Conservation (phyloP, 2,888 invertebrate genomes). For the Eupithecia centaureata region DNA sequence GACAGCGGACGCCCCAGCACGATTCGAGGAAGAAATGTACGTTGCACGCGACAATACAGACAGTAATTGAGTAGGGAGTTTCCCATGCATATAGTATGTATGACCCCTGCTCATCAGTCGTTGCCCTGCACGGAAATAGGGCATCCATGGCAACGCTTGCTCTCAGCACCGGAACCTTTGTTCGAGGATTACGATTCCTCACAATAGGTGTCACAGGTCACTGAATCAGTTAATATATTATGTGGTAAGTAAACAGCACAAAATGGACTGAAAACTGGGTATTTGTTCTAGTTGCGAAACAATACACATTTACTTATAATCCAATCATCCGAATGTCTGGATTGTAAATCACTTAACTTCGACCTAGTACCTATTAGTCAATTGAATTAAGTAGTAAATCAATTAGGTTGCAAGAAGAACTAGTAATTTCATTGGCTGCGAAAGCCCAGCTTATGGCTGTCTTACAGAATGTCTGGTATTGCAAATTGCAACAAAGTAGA, state of each 20-base stretch:
- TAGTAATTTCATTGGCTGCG: slow-evolving; percentile 11
- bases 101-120: slow-evolving; percentile 30
- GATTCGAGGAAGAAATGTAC: slow-evolving; percentile 11
- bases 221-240: slow-evolving; percentile 14
- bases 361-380: background rate
- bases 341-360: slow-evolving; percentile 12
- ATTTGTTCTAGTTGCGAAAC: slow-evolving; percentile 1
- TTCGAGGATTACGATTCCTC: slow-evolving; percentile 20
- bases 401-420: slow-evolving; percentile 5
- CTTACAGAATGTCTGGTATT: background rate
- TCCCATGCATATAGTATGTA: slow-evolving; percentile 37
- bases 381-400: background rate
- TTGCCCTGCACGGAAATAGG: slow-evolving; percentile 36
- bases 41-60: slow-evolving; percentile 14
- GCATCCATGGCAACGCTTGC: slow-evolving; percentile 26
- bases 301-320: slow-evolving; percentile 16
- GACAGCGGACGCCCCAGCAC: background rate
- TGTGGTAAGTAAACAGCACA: slow-evolving; percentile 15
- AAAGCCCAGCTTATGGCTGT: background rate
- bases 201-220: slow-evolving; percentile 32
- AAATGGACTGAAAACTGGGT: slow-evolving; percentile 11
- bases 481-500: slow-evolving; percentile 6
- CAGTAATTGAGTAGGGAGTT: slow-evolving; percentile 21
- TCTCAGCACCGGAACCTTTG: slow-evolving; percentile 20
- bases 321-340: slow-evolving; percentile 3